Evolutionary conservation across 1,140 invertebrate genomes (phyloP).

Genomic region (Trichonephila inaurata): DNA sequence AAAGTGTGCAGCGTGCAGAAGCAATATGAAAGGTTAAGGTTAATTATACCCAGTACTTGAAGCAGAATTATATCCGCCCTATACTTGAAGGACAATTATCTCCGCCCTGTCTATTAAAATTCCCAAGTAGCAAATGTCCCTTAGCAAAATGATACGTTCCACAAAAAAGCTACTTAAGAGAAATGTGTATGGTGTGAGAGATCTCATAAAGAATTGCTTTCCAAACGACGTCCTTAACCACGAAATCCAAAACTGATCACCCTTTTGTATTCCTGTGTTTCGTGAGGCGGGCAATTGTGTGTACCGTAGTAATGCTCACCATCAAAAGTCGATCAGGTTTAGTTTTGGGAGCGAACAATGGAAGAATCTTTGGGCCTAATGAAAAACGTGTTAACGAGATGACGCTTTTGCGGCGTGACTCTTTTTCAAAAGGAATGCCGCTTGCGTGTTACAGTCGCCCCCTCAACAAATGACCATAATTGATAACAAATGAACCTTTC

Average conservation of each 20-base stretch:
- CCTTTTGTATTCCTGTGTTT: slow-evolving; percentile 26
- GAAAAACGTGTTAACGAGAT: slow-evolving; percentile 72
- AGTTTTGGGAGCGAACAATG: slow-evolving; percentile 54
- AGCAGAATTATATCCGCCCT: background rate
- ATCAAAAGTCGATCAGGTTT: slow-evolving; percentile 65
- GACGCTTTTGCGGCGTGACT: slow-evolving; percentile 30
- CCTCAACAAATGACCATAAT: slow-evolving; percentile 72
- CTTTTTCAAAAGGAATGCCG: slow-evolving; percentile 40
- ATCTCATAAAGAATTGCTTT: background rate
- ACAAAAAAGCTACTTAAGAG: background rate
- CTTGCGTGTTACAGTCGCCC: slow-evolving; percentile 52
- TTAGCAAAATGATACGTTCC: slow-evolving; percentile 6
- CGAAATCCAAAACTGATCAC: slow-evolving; percentile 49
- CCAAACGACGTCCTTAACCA: slow-evolving; percentile 54
- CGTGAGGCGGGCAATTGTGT: slow-evolving; percentile 38
- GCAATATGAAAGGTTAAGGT: slow-evolving; percentile 30
- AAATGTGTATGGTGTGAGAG: background rate
- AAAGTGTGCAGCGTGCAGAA: background rate
- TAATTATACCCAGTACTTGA: background rate
- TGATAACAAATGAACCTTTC: slow-evolving; percentile 73
- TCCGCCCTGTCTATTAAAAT: slow-evolving; percentile 52
- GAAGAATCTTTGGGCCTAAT: slow-evolving; percentile 42
- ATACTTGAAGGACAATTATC: background rate
- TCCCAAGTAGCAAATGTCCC: background rate
- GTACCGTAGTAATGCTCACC: slow-evolving; percentile 47